Percentiles rank a stretch among this genome's conserved stretches.
These are phyloP conservation scores for Laticauda laticaudata DNA, from an alignment of 2,113 vertebrate genomes.

Conservation along the genomic window DNA sequence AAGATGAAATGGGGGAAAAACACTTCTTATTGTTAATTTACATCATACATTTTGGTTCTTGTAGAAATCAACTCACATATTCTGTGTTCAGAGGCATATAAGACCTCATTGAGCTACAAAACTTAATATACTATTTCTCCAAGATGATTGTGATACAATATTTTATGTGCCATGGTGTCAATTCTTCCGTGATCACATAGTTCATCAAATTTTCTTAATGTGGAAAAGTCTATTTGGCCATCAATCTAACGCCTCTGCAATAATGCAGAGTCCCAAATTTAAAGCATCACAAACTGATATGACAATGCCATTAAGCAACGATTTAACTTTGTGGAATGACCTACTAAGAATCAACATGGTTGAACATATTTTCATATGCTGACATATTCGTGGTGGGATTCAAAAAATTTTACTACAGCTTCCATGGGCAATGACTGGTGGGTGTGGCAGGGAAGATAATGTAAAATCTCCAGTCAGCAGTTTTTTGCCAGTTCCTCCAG, in stretches of 20 bases:
- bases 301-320: not conserved
- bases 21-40: not conserved
- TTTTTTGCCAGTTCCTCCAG: too few relatives aligned
- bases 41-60: not conserved
- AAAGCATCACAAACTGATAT: not conserved
- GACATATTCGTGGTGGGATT: too few relatives aligned
- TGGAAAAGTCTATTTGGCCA: not conserved
- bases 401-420: too few relatives aligned
- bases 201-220: not conserved
- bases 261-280: not conserved
- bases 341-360: not conserved
- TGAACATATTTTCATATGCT: not conserved
- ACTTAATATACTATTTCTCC: not conserved
- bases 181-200: not conserved
- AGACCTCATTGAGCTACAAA: not conserved
- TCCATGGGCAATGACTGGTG: too few relatives aligned
- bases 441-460: too few relatives aligned
- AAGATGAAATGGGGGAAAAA: not conserved
- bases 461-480: too few relatives aligned
- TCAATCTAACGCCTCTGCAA: not conserved
- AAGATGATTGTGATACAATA: not conserved
- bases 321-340: not conserved
- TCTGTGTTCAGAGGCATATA: not conserved
- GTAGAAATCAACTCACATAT: not conserved
- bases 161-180: not conserved